Evolutionary conservation across 2,888 invertebrate genomes (phyloP), one percentile per base, ranked within the genome.

Genomic region (Euphydryas editha): DNA sequence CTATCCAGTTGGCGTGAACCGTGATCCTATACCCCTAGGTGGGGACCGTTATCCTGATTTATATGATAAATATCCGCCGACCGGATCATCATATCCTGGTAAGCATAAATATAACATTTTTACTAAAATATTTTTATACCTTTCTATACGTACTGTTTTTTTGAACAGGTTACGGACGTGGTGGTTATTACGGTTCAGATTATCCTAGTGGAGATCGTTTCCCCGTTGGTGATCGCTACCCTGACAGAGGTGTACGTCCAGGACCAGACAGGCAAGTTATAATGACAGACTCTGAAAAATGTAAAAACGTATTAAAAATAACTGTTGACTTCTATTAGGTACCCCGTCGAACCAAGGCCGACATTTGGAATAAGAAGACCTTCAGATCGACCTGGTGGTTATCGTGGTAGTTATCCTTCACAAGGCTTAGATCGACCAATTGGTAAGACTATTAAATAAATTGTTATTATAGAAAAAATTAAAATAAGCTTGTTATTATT

Each of bases 31-130:
- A 76, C 94, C 94, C 39, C 79, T 86, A 58, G 93, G 93, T 55
- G 92, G 91, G 44, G 90, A 91, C 74, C 89, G 93, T 74, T 92
- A 92, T 78, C 93, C 93, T 58, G 87, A 90, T 75, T 77, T 91
- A 69, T 90, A 93, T 81, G 93, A 93, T 76, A 93, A 94, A 81
- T 94, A 94, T 91, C 94, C 94, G 86, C 92, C 92, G 86, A 90
- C 89, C 87, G 92, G 92, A 86, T 88, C 92, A 70, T 90, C 92
- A 78, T 91, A 88, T 77, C 90, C 90, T 78, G 92, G 92, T 92
- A 86, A 90, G 92, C 85, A 85, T 37, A 54, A 49, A 56, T 18
- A 42, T 57, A 42, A 24, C 17, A 17, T 13, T 47, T 56, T 5
- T 11, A 18, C 47, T 21, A 17, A 46, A 37, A 36, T 49, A 4